Evolutionary conservation across 2,797 vertebrate genomes (phyloP).

Genomic region (Melopsittacus undulatus): DNA sequence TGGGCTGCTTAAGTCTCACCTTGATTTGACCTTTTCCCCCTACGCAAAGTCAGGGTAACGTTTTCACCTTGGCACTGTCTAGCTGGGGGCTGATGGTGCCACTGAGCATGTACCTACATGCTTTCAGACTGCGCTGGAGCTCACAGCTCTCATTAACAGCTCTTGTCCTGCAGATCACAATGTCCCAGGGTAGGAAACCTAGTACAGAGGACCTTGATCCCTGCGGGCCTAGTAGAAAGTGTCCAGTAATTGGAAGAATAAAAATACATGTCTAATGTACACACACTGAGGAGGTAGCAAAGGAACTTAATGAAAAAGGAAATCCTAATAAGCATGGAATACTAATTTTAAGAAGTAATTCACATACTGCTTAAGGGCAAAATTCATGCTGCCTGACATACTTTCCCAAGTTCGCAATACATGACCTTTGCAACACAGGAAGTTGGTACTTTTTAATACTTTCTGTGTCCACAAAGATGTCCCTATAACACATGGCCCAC

Average conservation of each 20-base stretch:
- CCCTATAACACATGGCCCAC: background rate
- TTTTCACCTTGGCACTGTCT: background rate
- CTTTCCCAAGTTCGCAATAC: background rate
- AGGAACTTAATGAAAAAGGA: constrained; percentile 1
- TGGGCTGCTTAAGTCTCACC: background rate
- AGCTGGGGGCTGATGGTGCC: background rate
- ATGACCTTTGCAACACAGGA: background rate
- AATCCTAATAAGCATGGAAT: background rate
- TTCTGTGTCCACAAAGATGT: background rate
- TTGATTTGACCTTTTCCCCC: background rate
- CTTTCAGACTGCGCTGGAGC: background rate
- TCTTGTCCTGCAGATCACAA: background rate
- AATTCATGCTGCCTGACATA: background rate
- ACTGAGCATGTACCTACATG: background rate
- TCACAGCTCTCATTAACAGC: background rate
- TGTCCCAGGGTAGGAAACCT: background rate
- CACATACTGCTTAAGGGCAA: background rate
- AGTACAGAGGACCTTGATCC: background rate
- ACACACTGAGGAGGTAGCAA: background rate
- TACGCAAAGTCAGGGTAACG: background rate
- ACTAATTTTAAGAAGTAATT: constrained; percentile 21
- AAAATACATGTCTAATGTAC: background rate
- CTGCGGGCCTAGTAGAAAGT: background rate
- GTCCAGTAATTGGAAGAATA: background rate
- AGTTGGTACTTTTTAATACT: background rate